Base-by-base conservation (phyloP, 2,797 vertebrate species). In the Vultur gryphus region DNA sequence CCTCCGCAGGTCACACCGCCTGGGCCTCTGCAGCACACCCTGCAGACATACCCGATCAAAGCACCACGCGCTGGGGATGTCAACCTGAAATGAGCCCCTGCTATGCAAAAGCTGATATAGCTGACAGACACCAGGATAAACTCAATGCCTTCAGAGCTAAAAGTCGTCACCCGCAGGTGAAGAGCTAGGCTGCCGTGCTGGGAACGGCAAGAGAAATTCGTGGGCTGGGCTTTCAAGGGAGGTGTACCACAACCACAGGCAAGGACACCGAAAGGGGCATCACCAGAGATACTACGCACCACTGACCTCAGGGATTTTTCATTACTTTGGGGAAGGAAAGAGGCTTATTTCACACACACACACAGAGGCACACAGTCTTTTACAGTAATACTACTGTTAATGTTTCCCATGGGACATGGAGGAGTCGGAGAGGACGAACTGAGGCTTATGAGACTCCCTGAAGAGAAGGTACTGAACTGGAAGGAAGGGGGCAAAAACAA, bases 31-130 rank as follows among this genome's bases (percentile, higher is more conserved):
- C 49, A 10, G 58, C 41, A 58, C 57, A 12, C 23, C 23, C 10
- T 12, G 35, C 41, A 35, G 41, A 31, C 16, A 2, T 6, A 43
- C 7, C 25, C 3, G 0, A 49, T 11, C 39, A 54, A 55, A 87
- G 51, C 57, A 16, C 48, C 26, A 4, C 29, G 4, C 0, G 0
- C 49, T 9, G 20, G 18, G 69, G 41, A 11, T 4, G 15, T 2
- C 7, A 62, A 72, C 18, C 49, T 3, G 2, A 51, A 67, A 37
- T 0, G 6, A 85, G 48, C 26, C 52, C 64, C 52, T 46, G 54
- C 35, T 28, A 29, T 1, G 9, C 2, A 4, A 76, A 59, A 70
- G 51, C 67, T 57, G 31, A n/a, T 58, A 14, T 20, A 37, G n/a
- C 28, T 12, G 10, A 49, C 10, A 80, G 62, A 16, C 35, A 25